Conservation (phyloP, 1,140 invertebrate genomes). For the Eubasilissa regina region DNA sequence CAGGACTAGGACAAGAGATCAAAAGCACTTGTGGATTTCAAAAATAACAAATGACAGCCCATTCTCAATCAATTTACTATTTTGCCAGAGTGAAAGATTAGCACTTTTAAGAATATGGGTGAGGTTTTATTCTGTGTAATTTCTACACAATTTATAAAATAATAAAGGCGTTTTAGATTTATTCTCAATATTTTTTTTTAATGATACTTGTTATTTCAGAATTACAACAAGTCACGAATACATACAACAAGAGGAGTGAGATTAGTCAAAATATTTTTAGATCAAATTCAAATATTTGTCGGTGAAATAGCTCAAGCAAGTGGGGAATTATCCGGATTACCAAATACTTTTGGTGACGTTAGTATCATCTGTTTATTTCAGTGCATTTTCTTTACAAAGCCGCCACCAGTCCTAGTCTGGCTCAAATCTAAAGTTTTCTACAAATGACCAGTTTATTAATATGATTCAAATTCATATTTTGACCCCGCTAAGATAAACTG, state of each 20-base stretch:
- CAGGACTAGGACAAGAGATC: constrained; percentile 81
- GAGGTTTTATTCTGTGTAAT: too few species aligned
- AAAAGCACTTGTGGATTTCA: constrained; percentile 83
- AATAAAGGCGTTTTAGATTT: constrained; percentile 43
- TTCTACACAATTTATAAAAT: too few species aligned
- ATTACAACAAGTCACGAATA: constrained; percentile 90
- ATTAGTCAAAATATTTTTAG: constrained; percentile 80
- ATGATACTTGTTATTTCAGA: constrained; percentile 72
- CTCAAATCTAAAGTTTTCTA: too few species aligned
- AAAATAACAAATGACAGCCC: constrained; percentile 74
- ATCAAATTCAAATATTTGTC: constrained; percentile 80
- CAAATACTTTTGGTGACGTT: constrained; percentile 86
- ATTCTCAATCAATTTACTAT: constrained; percentile 73
- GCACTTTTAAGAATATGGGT: constrained; percentile 88
- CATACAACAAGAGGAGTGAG: constrained; percentile 84
- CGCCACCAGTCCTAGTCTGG: too few species aligned
- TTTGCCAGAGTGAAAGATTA: constrained; percentile 74
- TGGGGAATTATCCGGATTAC: constrained; percentile 79
- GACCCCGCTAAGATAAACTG: too few species aligned
- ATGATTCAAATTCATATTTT: too few species aligned
- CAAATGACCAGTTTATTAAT: too few species aligned
- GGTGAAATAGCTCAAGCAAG: constrained; percentile 87
- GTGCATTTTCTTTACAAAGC: background rate
- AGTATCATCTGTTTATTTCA: constrained; percentile 63
- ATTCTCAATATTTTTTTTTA: too few species aligned